Evolutionary conservation across 2,888 invertebrate species (phyloP).

Genomic region (Mallateleia sp.): DNA sequence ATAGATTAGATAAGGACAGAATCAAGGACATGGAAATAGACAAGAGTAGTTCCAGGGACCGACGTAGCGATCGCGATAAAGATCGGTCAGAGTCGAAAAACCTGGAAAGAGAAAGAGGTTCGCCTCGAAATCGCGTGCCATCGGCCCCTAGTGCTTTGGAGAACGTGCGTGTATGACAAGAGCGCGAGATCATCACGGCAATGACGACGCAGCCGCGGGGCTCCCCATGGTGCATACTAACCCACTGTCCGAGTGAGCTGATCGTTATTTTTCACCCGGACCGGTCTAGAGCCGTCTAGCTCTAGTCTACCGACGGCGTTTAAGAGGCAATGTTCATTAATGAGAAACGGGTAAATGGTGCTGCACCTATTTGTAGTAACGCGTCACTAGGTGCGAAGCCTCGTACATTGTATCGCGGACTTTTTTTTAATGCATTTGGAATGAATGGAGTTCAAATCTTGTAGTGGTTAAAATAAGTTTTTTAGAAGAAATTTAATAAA

Average conservation of each 20-base stretch:
- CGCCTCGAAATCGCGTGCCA: constrained; percentile 71
- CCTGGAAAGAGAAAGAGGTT: constrained; percentile 80
- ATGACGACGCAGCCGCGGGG: constrained; percentile 56
- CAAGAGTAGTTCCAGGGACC: constrained; percentile 83
- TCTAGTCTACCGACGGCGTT: constrained; percentile 82
- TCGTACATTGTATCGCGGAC: neutral
- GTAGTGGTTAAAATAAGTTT: too few species aligned
- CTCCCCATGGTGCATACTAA: constrained; percentile 68
- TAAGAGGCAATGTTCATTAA: constrained; percentile 22
- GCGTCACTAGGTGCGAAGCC: constrained; percentile 10
- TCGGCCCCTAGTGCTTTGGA: constrained; percentile 38
- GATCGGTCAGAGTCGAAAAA: constrained; percentile 82
- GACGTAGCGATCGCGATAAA: constrained; percentile 85
- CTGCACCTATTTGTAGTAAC: constrained; percentile 11
- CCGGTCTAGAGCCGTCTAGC: constrained; percentile 88
- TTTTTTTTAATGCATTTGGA: neutral
- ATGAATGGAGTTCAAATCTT: too few species aligned
- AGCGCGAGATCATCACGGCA: constrained; percentile 68
- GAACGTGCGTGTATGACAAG: constrained; percentile 61
- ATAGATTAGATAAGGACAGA: constrained; percentile 78
- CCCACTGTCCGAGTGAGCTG: constrained; percentile 77
- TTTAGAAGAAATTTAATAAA: too few species aligned
- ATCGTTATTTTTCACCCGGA: constrained; percentile 82
- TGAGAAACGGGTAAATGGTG: constrained; percentile 21
- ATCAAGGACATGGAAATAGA: constrained; percentile 83